Percentiles rank a stretch among this genome's conserved stretches.
Conservation (phyloP, 2,797 vertebrate genomes). For the Furcifer pardalis region DNA sequence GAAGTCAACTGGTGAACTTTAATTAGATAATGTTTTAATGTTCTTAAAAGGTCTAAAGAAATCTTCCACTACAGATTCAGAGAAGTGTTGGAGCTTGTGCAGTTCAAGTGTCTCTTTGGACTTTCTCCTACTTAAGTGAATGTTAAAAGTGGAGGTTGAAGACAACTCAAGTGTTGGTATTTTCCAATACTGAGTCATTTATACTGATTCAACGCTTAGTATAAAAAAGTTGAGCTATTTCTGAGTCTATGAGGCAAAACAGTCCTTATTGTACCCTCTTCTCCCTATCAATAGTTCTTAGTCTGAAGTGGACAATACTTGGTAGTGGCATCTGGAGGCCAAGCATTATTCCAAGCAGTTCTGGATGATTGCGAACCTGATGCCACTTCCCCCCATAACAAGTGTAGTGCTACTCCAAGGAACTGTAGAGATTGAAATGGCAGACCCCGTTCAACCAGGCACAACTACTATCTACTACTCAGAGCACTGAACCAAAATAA, state of each 20-base stretch:
- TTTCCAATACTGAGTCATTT: neutral
- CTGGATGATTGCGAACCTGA: neutral
- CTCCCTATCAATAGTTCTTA: neutral
- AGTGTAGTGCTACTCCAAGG: neutral
- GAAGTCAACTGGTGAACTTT: neutral
- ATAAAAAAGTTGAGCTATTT: neutral
- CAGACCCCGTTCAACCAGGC: neutral
- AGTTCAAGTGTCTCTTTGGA: neutral
- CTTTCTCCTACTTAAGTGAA: neutral
- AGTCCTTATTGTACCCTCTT: neutral
- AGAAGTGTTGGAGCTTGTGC: neutral
- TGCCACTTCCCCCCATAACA: neutral
- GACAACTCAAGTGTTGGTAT: neutral
- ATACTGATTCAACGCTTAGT: neutral
- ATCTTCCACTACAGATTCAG: neutral
- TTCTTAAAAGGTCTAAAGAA: neutral
- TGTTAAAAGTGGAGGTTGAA: neutral
- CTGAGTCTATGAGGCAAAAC: neutral
- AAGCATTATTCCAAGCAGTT: neutral
- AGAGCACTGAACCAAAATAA: neutral
- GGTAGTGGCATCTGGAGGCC: neutral
- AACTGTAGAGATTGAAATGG: neutral
- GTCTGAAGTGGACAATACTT: neutral
- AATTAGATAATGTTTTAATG: neutral
- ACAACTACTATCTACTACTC: neutral